Evolutionary conservation across 2,113 vertebrate genomes (phyloP).

Genomic region (Cyanocitta stelleri): DNA sequence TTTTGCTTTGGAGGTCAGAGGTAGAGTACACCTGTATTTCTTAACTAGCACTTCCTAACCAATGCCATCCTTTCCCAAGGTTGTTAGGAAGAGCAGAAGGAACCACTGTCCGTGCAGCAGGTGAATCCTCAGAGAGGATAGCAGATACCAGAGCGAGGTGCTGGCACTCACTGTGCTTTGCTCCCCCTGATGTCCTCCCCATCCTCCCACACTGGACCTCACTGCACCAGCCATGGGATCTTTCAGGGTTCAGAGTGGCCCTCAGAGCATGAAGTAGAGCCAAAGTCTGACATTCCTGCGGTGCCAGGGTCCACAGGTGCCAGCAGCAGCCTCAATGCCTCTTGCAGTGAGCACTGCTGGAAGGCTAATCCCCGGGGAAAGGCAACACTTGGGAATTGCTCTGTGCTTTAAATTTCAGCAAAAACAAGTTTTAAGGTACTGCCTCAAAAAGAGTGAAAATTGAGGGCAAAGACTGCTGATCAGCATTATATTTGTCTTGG

Average conservation of each 20-base stretch:
- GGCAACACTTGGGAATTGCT: neutral
- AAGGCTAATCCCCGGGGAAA: neutral
- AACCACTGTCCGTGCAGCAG: neutral
- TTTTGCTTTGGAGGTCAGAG: neutral
- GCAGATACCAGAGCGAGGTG: neutral
- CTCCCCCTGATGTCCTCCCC: neutral
- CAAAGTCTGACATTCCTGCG: fast-evolving
- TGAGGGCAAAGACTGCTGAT: neutral
- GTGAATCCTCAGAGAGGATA: neutral
- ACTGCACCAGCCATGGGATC: fast-evolving
- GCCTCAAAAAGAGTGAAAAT: neutral
- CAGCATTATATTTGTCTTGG: neutral
- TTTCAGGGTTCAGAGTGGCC: neutral
- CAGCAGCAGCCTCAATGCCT: neutral
- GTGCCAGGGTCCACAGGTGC: neutral
- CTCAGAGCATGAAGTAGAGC: neutral
- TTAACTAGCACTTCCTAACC: neutral
- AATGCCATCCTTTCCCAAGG: neutral
- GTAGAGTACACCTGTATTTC: neutral
- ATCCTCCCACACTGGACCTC: neutral
- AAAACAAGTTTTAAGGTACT: neutral
- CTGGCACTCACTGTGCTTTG: neutral
- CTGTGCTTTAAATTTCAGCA: neutral
- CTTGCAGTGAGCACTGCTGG: too few relatives aligned
- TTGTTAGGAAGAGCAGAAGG: neutral